These are phyloP conservation scores for Sceloporus tristichus DNA, from an alignment of 2,113 vertebrate genomes.

Conservation along the genomic window DNA sequence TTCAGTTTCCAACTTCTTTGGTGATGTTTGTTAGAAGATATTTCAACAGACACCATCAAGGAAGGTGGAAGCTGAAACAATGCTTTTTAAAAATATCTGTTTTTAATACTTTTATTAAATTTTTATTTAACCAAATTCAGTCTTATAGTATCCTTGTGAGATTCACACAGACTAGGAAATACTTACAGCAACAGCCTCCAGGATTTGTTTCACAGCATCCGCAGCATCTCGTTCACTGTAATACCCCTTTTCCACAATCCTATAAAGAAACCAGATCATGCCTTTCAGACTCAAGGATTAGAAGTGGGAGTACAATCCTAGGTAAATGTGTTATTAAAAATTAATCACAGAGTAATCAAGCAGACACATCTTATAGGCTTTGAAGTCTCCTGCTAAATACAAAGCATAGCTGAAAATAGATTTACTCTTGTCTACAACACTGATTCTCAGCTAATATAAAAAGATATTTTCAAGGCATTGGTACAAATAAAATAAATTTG, in stretches of 20 bases:
- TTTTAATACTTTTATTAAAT: no score
- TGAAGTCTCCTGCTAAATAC: background rate
- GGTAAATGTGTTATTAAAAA: constrained; percentile 38
- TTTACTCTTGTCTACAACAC: background rate
- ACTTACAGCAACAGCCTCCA: constrained; percentile 91
- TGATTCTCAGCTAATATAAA: constrained; percentile 23
- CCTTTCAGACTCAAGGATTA: constrained; percentile 34
- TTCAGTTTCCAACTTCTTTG: no score
- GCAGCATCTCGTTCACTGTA: constrained; percentile 91
- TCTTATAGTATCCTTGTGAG: no score
- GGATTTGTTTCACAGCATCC: constrained; percentile 88
- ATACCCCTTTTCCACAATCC: constrained; percentile 91
- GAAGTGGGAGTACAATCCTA: background rate
- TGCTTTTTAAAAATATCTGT: no score
- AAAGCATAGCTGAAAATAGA: constrained; percentile 4
- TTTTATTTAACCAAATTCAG: no score
- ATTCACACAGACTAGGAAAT: constrained; percentile 43
- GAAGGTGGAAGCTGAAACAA: no score
- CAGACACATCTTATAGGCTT: constrained; percentile 15
- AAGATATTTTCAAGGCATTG: background rate
- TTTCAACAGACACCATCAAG: no score
- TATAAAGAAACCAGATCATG: constrained; percentile 65
- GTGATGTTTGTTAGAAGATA: no score
- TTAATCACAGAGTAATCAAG: constrained; percentile 20
- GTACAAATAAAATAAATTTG: background rate